Evolutionary conservation across 2,797 vertebrate genomes (phyloP).

Genomic region (Thunnus albacares): DNA sequence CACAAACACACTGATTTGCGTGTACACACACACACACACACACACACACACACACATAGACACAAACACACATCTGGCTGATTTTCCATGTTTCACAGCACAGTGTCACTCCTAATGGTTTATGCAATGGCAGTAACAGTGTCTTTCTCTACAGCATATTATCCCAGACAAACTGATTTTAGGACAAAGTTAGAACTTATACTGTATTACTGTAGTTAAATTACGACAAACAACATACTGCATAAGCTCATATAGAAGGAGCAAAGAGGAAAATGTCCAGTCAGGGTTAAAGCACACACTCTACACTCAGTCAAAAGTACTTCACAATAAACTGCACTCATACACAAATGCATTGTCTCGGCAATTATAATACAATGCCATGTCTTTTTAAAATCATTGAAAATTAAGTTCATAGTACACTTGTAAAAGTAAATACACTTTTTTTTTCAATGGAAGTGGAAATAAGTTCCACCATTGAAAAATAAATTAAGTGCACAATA

Average conservation of each 20-base stretch:
- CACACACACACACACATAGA: slow-evolving; percentile 11
- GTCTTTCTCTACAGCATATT: background rate
- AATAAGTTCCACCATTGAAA: slow-evolving; percentile 12
- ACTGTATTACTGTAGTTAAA: background rate
- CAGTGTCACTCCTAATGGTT: background rate
- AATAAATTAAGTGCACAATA: slow-evolving; percentile 32
- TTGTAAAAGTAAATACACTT: slow-evolving; percentile 20
- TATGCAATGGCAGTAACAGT: background rate
- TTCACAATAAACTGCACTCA: slow-evolving; percentile 30
- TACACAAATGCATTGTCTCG: background rate
- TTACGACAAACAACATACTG: slow-evolving; percentile 18
- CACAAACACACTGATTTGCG: background rate
- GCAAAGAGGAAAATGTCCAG: slow-evolving; percentile 13
- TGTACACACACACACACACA: background rate
- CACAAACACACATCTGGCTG: background rate
- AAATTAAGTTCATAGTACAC: slow-evolving; percentile 10
- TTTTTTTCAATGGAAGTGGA: background rate
- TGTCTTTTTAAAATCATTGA: slow-evolving; percentile 12
- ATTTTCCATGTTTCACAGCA: slow-evolving; percentile 26
- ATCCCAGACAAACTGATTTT: background rate
- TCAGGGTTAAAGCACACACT: slow-evolving; percentile 4
- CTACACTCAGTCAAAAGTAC: slow-evolving; percentile 17
- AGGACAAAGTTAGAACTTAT: background rate
- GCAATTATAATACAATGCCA: slow-evolving; percentile 11
- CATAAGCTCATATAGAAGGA: slow-evolving; percentile 32